A percentile compares a stretch with the other conserved stretches of the same genome.
Conservation (phyloP, 2,888 invertebrate species). For the Amphimallon solstitiale region DNA sequence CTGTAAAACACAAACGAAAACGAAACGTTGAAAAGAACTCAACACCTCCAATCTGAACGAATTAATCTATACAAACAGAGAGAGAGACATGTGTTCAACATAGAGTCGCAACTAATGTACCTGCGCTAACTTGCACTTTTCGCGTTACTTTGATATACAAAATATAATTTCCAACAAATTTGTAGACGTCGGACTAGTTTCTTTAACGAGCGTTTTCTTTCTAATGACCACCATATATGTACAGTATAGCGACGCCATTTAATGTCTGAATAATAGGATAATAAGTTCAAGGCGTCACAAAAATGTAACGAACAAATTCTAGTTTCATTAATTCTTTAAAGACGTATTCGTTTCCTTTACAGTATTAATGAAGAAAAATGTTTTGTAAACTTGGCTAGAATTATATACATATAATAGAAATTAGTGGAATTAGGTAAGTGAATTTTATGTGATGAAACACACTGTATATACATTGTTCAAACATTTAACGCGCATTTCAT, state of each 20-base stretch:
- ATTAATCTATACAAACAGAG: constrained; percentile 43
- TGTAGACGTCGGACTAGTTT: constrained; percentile 35
- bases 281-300: no score
- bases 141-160: constrained; percentile 32
- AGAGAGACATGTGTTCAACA: constrained; percentile 2
- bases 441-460: no score
- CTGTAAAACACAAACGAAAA: constrained; percentile 37
- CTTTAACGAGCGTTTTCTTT: constrained; percentile 33
- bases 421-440: no score
- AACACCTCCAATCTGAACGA: constrained; percentile 44
- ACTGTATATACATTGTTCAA: no score
- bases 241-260: no score
- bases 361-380: no score
- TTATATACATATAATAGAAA: no score
- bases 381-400: no score
- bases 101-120: constrained; percentile 8
- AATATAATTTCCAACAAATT: constrained; percentile 38
- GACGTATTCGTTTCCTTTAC: no score
- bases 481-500: no score
- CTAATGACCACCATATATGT: constrained; percentile 41
- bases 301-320: no score
- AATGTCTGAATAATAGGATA: constrained; percentile 9
- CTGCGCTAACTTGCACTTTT: constrained; percentile 32
- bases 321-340: no score
- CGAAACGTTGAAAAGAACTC: constrained; percentile 37